Base-by-base conservation (phyloP, 2,797 vertebrate species). In the Tauraco hartlaubi region DNA sequence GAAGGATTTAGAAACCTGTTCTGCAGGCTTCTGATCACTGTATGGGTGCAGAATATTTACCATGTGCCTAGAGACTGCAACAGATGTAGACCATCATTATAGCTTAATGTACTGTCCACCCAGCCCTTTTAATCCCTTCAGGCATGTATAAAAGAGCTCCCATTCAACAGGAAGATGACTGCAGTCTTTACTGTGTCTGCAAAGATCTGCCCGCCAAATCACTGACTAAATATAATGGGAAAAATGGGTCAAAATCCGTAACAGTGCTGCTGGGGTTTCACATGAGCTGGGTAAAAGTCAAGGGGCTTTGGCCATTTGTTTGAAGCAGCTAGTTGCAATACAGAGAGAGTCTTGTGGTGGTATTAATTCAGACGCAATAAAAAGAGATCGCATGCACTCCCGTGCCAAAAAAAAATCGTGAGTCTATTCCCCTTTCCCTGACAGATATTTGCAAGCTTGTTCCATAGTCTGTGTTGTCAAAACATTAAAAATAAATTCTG, bases 1-100 rank as follows among this genome's bases (percentile, higher is more conserved):
- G 64, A 37, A 69, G 52, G 31, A n/a, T 74, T 92, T 73, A 64
- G 52, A 86, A 87, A 85, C 78, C 77, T 80, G 84, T 83, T 94
- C 79, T 90, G 51, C 94, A 80, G 61, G 68, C 71, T 88, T 88
- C 52, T 91, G 52, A 52, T 82, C 28, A 8, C 77, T 46, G 9
- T 9, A 28, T 48, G 44, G 54, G 56, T 55, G 37, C 85, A 83
- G 90, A 69, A n/a, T 84, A n/a, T 75, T 93, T 80, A 43, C 80
- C 52, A 12, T 61, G 56, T 46, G 28, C 72, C 85, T 67, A 33
- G 74, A 86, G 28, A 74, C 62, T 89, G 21, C 31, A 28, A 21
- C 63, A 82, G 55, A 51, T 49, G 18, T 4, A 37, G 49, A 28
- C 61, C 11, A 12, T 89, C 41, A 37, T 66, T 92, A 37, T 8